Evolutionary conservation across 2,113 vertebrate genomes (phyloP).

Genomic region (Thryonomys swinderianus): DNA sequence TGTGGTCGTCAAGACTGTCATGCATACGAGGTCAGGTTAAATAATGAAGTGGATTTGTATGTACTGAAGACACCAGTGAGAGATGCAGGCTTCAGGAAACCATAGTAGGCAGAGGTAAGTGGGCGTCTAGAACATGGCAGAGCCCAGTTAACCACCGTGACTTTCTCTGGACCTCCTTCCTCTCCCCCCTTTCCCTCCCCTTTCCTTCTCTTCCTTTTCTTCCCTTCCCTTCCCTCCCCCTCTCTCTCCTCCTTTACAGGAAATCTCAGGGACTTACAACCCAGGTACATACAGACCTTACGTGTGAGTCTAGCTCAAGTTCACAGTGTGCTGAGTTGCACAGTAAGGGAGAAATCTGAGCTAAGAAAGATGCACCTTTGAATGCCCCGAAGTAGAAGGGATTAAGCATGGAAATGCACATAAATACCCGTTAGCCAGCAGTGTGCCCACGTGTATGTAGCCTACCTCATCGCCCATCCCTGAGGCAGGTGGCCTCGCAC

Average conservation of each 20-base stretch:
- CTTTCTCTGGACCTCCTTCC: not conserved
- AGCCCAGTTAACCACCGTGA: not conserved
- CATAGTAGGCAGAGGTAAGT: rapidly evolving
- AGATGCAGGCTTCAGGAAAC: not conserved
- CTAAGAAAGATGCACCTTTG: not conserved
- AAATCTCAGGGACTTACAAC: not conserved
- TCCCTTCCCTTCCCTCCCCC: too few species aligned
- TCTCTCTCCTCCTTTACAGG: not conserved
- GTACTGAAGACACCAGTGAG: too few species aligned
- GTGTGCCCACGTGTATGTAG: rapidly evolving
- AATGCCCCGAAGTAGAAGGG: not conserved
- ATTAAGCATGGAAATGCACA: not conserved
- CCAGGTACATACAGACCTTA: not conserved
- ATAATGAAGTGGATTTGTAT: rapidly evolving
- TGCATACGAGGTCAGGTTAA: rapidly evolving
- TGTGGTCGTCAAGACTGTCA: not conserved
- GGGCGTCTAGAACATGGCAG: not conserved
- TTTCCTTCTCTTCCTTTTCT: too few species aligned
- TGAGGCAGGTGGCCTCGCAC: not conserved
- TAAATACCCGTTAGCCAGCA: not conserved
- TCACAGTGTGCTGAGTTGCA: not conserved
- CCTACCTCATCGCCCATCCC: rapidly evolving
- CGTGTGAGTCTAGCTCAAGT: not conserved
- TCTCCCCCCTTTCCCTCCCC: not conserved
- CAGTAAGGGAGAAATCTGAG: not conserved